phyloP scores from a whole-genome alignment of 2,888 invertebrate species.

The Cataglyphis cursor region DNA sequence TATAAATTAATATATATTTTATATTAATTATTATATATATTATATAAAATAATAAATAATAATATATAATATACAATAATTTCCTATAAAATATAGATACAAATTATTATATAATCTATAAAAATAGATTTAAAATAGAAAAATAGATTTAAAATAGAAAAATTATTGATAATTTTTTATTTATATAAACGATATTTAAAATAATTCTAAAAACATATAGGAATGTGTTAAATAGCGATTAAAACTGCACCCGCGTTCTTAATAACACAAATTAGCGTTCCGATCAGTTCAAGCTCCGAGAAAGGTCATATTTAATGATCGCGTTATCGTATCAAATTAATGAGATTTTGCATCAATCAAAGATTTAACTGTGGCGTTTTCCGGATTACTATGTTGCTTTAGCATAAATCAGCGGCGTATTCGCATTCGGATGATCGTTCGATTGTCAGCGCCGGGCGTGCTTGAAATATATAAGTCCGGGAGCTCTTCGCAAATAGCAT shows the following conservation, averaged over 20 bases:
- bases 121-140: background rate
- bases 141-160: background rate
- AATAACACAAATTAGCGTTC: background rate
- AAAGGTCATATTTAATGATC: conserved; percentile 27
- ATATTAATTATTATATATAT: background rate
- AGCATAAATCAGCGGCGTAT: conserved; percentile 42
- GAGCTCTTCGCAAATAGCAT: conserved; percentile 19
- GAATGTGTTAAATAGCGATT: background rate
- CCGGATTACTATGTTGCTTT: conserved; percentile 21
- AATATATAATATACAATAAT: background rate
- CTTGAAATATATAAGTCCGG: conserved; percentile 28
- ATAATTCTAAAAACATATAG: background rate
- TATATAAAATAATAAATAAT: conserved; percentile 12
- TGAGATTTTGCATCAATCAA: conserved; percentile 42
- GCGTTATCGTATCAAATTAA: conserved; percentile 44
- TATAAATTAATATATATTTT: background rate
- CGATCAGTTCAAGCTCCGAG: background rate
- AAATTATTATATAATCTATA: background rate
- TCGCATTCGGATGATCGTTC: conserved; percentile 35
- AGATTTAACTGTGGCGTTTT: conserved; percentile 35
- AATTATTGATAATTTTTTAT: background rate
- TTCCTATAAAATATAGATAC: background rate
- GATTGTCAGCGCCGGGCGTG: conserved; percentile 41
- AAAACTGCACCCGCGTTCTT: background rate
- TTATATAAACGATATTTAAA: background rate